Conservation (phyloP, 2,888 invertebrate species). For the Electrophaes corylata region DNA sequence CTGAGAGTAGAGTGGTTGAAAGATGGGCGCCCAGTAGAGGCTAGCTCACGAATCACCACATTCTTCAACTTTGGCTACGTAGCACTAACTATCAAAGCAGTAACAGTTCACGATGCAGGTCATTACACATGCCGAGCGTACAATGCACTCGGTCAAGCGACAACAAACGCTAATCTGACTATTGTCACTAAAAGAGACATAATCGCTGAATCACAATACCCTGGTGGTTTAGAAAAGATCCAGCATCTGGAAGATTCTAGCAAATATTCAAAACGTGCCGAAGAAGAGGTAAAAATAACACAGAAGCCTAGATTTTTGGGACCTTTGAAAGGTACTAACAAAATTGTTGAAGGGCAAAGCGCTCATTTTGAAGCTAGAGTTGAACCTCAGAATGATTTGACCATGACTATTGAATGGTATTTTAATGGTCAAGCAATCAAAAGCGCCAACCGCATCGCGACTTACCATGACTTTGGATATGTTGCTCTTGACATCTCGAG, state of each 20-base stretch:
- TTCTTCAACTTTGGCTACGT: slow-evolving; percentile 98
- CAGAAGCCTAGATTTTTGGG: slow-evolving; percentile 95
- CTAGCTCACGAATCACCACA: slow-evolving; percentile 95
- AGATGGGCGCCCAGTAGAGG: slow-evolving; percentile 95
- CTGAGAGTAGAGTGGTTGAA: slow-evolving; percentile 96
- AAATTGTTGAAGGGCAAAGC: slow-evolving; percentile 95
- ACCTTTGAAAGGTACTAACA: slow-evolving; percentile 95
- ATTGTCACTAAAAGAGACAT: slow-evolving; percentile 94
- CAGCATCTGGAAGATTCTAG: slow-evolving; percentile 94
- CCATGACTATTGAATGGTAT: slow-evolving; percentile 98
- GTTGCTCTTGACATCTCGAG: slow-evolving; percentile 97
- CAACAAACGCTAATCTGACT: slow-evolving; percentile 91
- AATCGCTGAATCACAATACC: slow-evolving; percentile 95
- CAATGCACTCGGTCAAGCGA: slow-evolving; percentile 94
- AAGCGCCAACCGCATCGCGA: slow-evolving; percentile 95
- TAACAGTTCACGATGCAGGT: slow-evolving; percentile 95
- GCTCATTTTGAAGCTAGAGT: slow-evolving; percentile 98
- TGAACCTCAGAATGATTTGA: slow-evolving; percentile 96
- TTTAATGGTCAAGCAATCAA: slow-evolving; percentile 96
- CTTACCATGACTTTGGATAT: slow-evolving; percentile 98
- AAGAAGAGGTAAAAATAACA: slow-evolving; percentile 90
- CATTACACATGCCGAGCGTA: slow-evolving; percentile 94
- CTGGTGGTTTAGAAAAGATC: slow-evolving; percentile 95
- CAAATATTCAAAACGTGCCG: slow-evolving; percentile 87
- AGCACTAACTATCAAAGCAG: slow-evolving; percentile 95